Evolutionary conservation across 2,797 vertebrate genomes (phyloP).

Genomic region (Ctenochaetus hawaiiensis): DNA sequence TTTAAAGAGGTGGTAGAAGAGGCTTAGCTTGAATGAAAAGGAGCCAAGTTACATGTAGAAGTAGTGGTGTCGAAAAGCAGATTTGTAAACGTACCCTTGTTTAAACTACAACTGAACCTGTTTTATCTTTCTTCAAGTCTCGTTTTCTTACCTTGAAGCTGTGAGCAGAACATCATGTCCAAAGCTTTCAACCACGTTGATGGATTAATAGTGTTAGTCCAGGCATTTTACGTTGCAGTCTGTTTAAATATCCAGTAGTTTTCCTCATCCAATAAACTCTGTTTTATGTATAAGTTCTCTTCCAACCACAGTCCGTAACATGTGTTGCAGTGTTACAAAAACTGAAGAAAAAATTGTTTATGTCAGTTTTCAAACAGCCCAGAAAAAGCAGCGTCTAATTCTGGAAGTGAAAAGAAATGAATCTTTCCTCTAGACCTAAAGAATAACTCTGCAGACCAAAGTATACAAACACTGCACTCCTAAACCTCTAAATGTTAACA

Average conservation of each 20-base stretch:
- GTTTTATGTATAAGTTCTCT: constrained; percentile 8
- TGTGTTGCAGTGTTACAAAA: constrained; percentile 28
- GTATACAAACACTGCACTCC: constrained; percentile 41
- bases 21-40: too few relatives aligned
- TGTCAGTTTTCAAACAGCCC: constrained; percentile 25
- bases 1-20: too few relatives aligned
- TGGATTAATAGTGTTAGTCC: background rate
- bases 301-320: background rate
- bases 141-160: background rate
- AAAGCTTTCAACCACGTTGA: background rate
- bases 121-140: too few relatives aligned
- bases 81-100: too few relatives aligned
- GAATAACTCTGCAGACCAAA: constrained; percentile 35
- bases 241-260: constrained; percentile 11
- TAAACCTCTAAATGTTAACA: constrained; percentile 50
- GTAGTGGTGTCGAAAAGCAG: too few relatives aligned
- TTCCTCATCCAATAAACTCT: constrained; percentile 2
- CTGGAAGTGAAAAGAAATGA: constrained; percentile 23
- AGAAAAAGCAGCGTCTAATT: constrained; percentile 23
- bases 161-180: background rate
- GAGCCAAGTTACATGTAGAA: too few relatives aligned
- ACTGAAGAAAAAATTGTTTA: constrained; percentile 27
- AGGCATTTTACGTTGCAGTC: background rate
- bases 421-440: constrained; percentile 22
- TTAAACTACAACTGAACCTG: too few relatives aligned